These are phyloP conservation scores for Yponomeuta cagnagella DNA, from an alignment of 2,888 invertebrate species.

Conservation along the genomic window DNA sequence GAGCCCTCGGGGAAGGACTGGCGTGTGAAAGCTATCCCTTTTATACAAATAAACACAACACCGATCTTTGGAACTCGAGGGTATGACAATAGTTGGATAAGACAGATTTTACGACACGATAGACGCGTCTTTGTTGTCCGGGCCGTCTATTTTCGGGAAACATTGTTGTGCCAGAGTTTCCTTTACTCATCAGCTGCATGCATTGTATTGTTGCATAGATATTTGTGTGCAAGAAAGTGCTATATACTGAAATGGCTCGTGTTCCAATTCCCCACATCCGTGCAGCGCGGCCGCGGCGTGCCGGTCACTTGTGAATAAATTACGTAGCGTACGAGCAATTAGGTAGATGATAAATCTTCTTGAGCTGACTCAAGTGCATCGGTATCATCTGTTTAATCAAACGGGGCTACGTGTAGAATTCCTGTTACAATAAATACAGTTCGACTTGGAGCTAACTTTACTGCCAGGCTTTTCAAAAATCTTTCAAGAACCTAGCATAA, in stretches of 20 bases:
- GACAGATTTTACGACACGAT: background rate
- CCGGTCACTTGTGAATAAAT: slow-evolving; percentile 5
- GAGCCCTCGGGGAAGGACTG: slow-evolving; percentile 20
- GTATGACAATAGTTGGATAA: background rate
- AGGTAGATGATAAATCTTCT: background rate
- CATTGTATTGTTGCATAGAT: background rate
- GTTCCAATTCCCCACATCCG: slow-evolving; percentile 15
- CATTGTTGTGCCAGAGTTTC: background rate
- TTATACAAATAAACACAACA: background rate
- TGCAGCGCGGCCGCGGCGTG: background rate
- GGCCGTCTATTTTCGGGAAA: background rate
- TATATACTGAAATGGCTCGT: slow-evolving; percentile 8
- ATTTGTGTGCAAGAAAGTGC: background rate
- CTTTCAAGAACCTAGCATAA: no score
- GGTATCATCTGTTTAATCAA: background rate
- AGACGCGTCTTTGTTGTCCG: background rate
- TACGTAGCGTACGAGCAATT: background rate
- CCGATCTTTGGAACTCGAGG: background rate
- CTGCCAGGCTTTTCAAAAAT: no score
- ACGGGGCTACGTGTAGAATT: background rate
- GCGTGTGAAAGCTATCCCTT: slow-evolving; percentile 1
- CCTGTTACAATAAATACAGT: background rate
- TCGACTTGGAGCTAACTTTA: no score
- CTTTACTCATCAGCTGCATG: background rate
- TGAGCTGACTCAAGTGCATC: background rate